Base-by-base conservation (phyloP, 2,113 vertebrate species). In the Engystomops pustulosus region DNA sequence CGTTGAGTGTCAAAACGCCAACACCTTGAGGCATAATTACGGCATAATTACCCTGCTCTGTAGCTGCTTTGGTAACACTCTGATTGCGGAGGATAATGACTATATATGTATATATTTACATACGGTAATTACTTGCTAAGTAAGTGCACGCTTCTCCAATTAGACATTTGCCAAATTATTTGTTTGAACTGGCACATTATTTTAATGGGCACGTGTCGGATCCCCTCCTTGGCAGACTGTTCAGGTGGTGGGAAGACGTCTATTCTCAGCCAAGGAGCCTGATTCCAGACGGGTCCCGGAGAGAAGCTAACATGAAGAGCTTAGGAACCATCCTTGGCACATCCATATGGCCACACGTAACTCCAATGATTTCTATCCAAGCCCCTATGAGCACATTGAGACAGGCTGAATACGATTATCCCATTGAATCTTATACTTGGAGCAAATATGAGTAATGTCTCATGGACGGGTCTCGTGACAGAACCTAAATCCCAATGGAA, bases 81-180 rank as follows among this genome's bases (percentile, higher is more conserved):
- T 79, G 9, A 18, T 79, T 70, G 83, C 75, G 83, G 83, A 70
- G 41, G 47, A 47, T 70, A 85, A 85, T 85, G 75, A 69, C 72
- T 38, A 75, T 83, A 85, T 85, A 85, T 45, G 75, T 85, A 85
- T 85, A 44, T 85, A 85, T 85, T 85, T 85, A 79, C 83, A 85
- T 69, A 15, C 83, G 62, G 83, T 85, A 85, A 85, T 85, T 68
- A 58, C 83, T 55, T 79, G 83, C 83, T 85, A 85, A 85, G 75
- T 85, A 67, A 85, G 47, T 30, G 15, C 75, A 58, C 62, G 34
- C n/a, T 79, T 78, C 32, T 14, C 32, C 62, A 79, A 84, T 69
- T 55, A 78, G 44, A 83, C 41, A 68, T 55, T 84, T 84, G 72
- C 72, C 74, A 84, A 84, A 84, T 84, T 84, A 84, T 77, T 82